These are phyloP conservation scores for Stercorarius parasiticus DNA, from an alignment of 2,113 vertebrate species.

Conservation along the genomic window DNA sequence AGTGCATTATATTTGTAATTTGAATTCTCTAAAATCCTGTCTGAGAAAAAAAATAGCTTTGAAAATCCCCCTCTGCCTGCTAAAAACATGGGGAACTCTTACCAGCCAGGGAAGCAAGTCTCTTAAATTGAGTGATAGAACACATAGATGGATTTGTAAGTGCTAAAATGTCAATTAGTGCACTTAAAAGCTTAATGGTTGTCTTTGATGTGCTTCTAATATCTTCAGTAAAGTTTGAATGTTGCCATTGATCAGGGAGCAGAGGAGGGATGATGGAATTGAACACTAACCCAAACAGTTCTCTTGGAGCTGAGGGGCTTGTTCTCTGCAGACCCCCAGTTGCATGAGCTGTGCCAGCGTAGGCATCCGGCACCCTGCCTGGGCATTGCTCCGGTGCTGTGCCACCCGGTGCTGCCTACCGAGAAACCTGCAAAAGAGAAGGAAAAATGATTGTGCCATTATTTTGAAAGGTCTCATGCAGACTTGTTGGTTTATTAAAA, in stretches of 20 bases:
- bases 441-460: not conserved
- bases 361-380: not conserved
- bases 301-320: fast-evolving
- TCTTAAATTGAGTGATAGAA: conserved; percentile 29
- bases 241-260: conserved; percentile 25
- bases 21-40: conserved; percentile 34
- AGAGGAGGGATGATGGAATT: not conserved
- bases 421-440: not conserved
- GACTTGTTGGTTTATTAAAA: not conserved
- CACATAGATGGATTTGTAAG: conserved; percentile 56
- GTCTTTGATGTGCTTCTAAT: conserved; percentile 59
- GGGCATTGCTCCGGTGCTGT: not conserved
- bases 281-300: not conserved
- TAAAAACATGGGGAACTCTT: not conserved
- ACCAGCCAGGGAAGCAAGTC: not conserved
- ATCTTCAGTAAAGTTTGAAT: conserved; percentile 48
- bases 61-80: not conserved
- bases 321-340: not conserved
- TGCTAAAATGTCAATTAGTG: conserved; percentile 64
- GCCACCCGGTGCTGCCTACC: not conserved
- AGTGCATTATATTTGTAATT: conserved; percentile 50
- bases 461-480: not conserved
- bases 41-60: not conserved
- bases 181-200: conserved; percentile 61
- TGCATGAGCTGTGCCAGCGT: fast-evolving